A percentile compares a stretch with the other conserved stretches of the same genome.
Evolutionary conservation across 1,140 invertebrate genomes (phyloP).

Genomic region (Brachionus calyciflorus): DNA sequence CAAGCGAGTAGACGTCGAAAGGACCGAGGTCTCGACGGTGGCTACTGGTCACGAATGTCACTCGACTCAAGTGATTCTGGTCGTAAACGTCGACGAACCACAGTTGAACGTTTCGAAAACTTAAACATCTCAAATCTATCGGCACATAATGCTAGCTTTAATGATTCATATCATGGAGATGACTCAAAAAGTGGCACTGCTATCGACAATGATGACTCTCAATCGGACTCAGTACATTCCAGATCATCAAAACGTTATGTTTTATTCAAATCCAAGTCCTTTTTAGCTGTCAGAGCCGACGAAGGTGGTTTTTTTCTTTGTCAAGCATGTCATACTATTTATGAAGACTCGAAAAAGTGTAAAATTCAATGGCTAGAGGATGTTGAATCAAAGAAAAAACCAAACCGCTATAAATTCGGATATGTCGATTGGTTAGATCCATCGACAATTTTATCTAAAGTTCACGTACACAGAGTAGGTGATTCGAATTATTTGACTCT

Average conservation of each 20-base stretch:
- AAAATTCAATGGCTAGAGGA: conserved; percentile 78
- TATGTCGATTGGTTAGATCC: conserved; percentile 75
- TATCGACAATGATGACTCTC: neutral
- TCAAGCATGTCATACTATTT: conserved; percentile 84
- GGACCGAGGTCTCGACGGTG: conserved; percentile 25
- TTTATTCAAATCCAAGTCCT: conserved; percentile 65
- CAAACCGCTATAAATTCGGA: conserved; percentile 78
- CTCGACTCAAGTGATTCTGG: neutral
- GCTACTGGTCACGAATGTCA: conserved; percentile 20
- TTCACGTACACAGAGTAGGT: conserved; percentile 72
- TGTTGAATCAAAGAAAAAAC: conserved; percentile 64
- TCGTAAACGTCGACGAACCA: conserved; percentile 18
- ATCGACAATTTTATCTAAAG: conserved; percentile 68
- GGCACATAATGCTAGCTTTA: neutral
- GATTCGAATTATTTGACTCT: conserved; percentile 69
- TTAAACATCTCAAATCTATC: neutral
- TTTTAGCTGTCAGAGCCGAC: conserved; percentile 81
- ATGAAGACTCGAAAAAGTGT: conserved; percentile 71
- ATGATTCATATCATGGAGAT: neutral
- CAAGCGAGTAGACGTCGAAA: neutral
- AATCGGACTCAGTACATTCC: neutral
- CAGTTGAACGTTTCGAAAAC: neutral
- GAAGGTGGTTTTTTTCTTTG: conserved; percentile 81
- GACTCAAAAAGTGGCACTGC: neutral
- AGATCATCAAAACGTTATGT: conserved; percentile 65